Evolutionary conservation across 1,140 invertebrate genomes (phyloP).

Genomic region (Archegozetes longisetosus): DNA sequence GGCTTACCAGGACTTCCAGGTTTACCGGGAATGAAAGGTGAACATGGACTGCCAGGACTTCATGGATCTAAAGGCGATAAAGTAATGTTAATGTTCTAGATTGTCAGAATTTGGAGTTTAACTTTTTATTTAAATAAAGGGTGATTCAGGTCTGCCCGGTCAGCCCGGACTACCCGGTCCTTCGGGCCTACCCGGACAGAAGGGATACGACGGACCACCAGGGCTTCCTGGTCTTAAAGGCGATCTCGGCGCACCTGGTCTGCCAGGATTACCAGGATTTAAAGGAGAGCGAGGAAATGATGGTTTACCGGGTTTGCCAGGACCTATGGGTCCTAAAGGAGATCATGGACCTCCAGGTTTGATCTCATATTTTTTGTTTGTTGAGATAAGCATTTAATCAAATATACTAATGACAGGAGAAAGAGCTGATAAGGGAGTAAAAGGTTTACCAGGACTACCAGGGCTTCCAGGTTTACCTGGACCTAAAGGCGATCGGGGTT

Average conservation of each 20-base stretch:
- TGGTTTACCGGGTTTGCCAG: neutral
- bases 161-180: neutral
- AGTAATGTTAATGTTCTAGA: slow-evolving; percentile 3
- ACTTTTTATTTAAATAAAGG: neutral
- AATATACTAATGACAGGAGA: slow-evolving; percentile 5
- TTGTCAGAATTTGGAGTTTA: neutral
- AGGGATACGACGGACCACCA: neutral
- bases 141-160: neutral
- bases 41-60: slow-evolving; percentile 9
- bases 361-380: neutral
- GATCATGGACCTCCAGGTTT: slow-evolving; percentile 8
- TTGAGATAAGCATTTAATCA: no score
- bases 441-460: slow-evolving; percentile 24
- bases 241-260: neutral
- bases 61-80: slow-evolving; percentile 5
- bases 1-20: slow-evolving; percentile 42
- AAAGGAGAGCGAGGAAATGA: neutral
- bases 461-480: slow-evolving; percentile 16
- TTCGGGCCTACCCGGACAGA: neutral
- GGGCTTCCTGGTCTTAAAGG: neutral
- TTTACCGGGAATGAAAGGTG: slow-evolving; percentile 17
- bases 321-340: slow-evolving; percentile 28
- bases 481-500: slow-evolving; percentile 8
- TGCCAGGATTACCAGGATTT: neutral
- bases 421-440: slow-evolving; percentile 21